Evolutionary conservation across 2,888 invertebrate species (phyloP).

Genomic region (Pardosa pseudoannulata): DNA sequence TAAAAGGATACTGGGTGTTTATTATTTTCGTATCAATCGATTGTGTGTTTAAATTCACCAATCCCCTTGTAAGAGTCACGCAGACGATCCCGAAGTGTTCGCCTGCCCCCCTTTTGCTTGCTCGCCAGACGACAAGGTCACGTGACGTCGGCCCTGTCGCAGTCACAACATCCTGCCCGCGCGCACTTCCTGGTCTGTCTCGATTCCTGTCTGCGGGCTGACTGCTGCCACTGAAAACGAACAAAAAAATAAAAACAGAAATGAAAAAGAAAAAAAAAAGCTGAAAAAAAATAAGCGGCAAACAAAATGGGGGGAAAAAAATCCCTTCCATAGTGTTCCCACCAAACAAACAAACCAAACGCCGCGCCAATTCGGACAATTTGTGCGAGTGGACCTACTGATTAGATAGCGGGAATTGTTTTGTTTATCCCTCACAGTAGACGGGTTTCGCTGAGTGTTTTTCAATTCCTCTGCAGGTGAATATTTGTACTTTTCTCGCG

Average conservation of each 20-base stretch:
- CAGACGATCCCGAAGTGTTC: background rate
- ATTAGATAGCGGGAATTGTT: background rate
- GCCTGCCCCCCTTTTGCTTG: background rate
- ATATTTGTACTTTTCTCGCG: too few species aligned
- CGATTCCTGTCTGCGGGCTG: conserved; percentile 2
- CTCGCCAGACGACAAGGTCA: conserved; percentile 12
- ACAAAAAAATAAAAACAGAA: background rate
- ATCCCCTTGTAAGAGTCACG: background rate
- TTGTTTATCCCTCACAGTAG: background rate
- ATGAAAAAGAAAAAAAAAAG: background rate
- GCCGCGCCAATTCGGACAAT: background rate
- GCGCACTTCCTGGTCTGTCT: conserved; percentile 9
- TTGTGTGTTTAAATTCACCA: background rate
- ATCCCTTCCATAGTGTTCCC: background rate
- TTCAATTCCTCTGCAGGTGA: background rate
- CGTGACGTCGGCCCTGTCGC: conserved; percentile 9
- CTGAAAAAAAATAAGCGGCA: too few species aligned
- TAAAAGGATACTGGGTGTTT: too few species aligned
- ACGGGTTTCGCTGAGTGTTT: too few species aligned
- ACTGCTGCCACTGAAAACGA: background rate
- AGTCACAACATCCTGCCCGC: conserved; percentile 17
- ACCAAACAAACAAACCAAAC: background rate
- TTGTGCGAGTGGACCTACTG: background rate
- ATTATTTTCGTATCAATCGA: too few species aligned
- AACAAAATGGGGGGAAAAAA: background rate